A percentile compares a stretch with the other conserved stretches of the same genome.
phyloP scores from a whole-genome alignment of 2,888 invertebrate species.

The Bruchidius siliquastri region DNA sequence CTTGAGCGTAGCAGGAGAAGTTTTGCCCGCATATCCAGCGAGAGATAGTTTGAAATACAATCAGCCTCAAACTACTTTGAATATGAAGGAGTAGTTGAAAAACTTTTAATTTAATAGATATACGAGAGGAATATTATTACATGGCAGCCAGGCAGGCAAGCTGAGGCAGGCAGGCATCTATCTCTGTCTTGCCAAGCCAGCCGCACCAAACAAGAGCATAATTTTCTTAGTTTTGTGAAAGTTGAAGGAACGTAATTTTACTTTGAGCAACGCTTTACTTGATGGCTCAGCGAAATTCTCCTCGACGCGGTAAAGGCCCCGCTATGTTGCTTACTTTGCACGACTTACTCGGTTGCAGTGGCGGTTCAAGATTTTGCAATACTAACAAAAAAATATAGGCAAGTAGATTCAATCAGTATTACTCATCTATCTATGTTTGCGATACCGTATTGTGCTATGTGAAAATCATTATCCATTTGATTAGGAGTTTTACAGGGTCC shows the following conservation, averaged over 20 bases:
- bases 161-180: neutral
- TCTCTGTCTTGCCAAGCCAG: neutral
- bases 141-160: constrained; percentile 7
- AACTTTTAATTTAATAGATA: constrained; percentile 22
- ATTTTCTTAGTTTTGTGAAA: constrained; percentile 46
- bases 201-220: constrained; percentile 25
- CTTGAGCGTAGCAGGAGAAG: neutral
- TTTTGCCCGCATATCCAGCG: neutral
- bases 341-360: constrained; percentile 17
- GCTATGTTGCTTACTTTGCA: constrained; percentile 17
- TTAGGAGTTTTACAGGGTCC: too few species aligned
- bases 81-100: constrained; percentile 17
- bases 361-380: neutral
- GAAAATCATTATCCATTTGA: too few species aligned
- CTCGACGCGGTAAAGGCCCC: constrained; percentile 15
- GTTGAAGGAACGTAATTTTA: constrained; percentile 46
- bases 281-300: constrained; percentile 29
- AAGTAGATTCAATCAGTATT: too few species aligned
- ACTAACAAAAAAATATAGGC: too few species aligned
- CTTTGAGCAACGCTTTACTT: constrained; percentile 42
- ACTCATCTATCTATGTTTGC: too few species aligned
- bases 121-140: constrained; percentile 16
- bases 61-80: constrained; percentile 8
- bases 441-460: too few species aligned
- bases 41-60: neutral